Evolutionary conservation across 2,888 invertebrate species (phyloP), one percentile per base, ranked within the genome.

Genomic region (Lampropteryx suffumata): DNA sequence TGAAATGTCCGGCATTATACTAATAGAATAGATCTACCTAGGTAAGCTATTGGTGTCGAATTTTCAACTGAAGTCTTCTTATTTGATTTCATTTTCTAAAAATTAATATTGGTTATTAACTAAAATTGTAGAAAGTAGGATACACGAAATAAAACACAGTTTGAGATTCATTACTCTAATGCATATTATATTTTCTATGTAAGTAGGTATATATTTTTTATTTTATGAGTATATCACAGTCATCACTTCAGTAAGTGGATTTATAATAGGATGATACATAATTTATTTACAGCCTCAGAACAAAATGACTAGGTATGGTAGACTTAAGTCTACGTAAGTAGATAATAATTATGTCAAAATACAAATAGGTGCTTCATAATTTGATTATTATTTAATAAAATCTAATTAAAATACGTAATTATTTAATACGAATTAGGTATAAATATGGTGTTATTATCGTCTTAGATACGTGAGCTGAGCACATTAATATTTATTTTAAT

Each of bases 151-250:
- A 66, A 76, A 73, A 72, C 58, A 44, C 59, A 42, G 9, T 26
- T 33, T 55, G 48, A 56, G 58, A 56, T 55, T 64, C 59, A 60
- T 64, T 67, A 50, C 83, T 80, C 80, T 86, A 84, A 84, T 83
- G 73, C 77, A 78, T 82, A 67, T 68, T 79, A 69, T 79, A 63
- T 77, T 74, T 76, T 83, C 78, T 79, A 55, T 27, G 74, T n/a
- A n/a, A n/a, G n/a, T n/a, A n/a, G n/a, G n/a, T 72, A 61, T 69
- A 76, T 65, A 66, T 62, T 62, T 67, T 71, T 74, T 27, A 76
- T 71, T 65, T 82, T 84, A 84, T 74, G 82, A 84, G 82, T 87
- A 88, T 90, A 90, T 90, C 89, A 90, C 89, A 90, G 89, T 89
- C 82, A 79, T 84, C 87, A 87, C 85, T 87, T 90, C 81, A 88